Evolutionary conservation across 2,888 invertebrate genomes (phyloP).

Genomic region (Drosophila mayaguana): DNA sequence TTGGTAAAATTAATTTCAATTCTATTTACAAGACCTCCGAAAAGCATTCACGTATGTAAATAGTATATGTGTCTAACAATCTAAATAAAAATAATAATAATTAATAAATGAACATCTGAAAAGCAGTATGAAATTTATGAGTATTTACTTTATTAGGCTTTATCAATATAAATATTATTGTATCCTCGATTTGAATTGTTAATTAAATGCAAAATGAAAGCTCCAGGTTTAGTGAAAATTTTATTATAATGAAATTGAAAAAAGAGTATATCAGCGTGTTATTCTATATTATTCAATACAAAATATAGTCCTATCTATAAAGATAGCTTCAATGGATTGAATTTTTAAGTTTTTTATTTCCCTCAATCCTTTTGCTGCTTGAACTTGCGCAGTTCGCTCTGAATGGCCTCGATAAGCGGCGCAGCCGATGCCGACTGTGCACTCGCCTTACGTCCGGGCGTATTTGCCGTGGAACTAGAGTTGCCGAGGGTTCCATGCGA

Average conservation of each 20-base stretch:
- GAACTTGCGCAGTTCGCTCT: conserved; percentile 87
- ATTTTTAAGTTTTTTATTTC: not conserved
- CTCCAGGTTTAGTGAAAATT: conserved; percentile 38
- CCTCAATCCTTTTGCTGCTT: conserved; percentile 73
- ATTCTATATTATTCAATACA: conserved; percentile 20
- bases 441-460: conserved; percentile 52
- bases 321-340: conserved; percentile 6
- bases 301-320: conserved; percentile 8
- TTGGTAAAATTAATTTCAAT: conserved; percentile 56
- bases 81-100: not conserved
- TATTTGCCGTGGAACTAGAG: conserved; percentile 56
- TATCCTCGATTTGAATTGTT: not conserved
- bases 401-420: conserved; percentile 93
- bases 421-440: conserved; percentile 91
- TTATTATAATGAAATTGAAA: conserved; percentile 55
- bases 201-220: too few relatives aligned
- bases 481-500: conserved; percentile 20
- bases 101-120: conserved; percentile 4
- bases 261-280: conserved; percentile 28
- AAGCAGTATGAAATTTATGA: not conserved
- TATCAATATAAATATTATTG: not conserved
- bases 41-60: conserved; percentile 30
- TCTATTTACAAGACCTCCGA: conserved; percentile 20
- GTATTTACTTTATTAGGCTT: not conserved
- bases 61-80: conserved; percentile 15